Evolutionary conservation across 1,140 invertebrate species (phyloP).

Genomic region (Trichonephila inaurata): DNA sequence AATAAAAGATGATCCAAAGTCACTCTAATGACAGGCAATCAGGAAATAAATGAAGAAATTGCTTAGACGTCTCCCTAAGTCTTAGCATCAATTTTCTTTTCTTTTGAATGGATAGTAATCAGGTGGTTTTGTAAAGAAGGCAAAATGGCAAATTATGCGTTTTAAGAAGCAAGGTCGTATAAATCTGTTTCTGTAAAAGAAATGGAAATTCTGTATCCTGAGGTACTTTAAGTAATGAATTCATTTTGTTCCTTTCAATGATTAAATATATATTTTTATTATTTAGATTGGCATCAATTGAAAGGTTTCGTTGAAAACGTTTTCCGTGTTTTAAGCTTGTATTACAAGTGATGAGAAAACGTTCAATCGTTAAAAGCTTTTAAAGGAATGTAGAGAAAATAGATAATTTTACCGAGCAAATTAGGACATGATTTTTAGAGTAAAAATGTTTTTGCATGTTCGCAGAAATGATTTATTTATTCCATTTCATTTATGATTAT

Average conservation of each 20-base stretch:
- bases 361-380: too few relatives aligned
- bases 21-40: conserved; percentile 28
- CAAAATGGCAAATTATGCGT: conserved; percentile 1
- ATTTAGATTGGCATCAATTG: too few relatives aligned
- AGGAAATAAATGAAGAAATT: conserved; percentile 8
- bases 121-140: conserved; percentile 5
- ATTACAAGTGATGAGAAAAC: too few relatives aligned
- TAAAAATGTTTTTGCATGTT: too few relatives aligned
- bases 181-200: background rate
- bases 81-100: background rate
- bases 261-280: too few relatives aligned
- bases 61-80: background rate
- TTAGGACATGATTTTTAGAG: too few relatives aligned
- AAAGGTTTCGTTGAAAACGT: too few relatives aligned
- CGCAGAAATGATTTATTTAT: too few relatives aligned
- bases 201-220: background rate
- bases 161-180: background rate
- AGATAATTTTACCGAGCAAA: too few relatives aligned
- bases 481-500: too few relatives aligned
- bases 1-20: conserved; percentile 45
- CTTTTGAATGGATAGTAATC: background rate
- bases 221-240: background rate
- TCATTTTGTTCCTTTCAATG: background rate
- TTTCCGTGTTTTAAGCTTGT: too few relatives aligned
- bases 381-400: too few relatives aligned